phyloP scores from a whole-genome alignment of 2,797 vertebrate genomes.

The Tachyglossus aculeatus region DNA sequence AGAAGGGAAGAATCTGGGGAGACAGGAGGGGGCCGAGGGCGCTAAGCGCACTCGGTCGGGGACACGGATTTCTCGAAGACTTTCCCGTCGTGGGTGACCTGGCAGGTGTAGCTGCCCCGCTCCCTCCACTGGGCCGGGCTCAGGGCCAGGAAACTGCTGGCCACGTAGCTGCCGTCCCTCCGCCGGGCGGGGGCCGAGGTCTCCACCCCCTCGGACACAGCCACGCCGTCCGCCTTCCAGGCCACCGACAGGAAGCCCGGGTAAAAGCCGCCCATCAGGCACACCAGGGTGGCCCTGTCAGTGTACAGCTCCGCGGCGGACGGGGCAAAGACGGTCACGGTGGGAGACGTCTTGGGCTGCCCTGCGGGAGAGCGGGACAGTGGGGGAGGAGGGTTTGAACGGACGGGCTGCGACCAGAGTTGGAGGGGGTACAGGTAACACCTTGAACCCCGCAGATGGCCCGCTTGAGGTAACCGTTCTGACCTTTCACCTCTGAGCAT shows the following conservation, averaged over 20 bases:
- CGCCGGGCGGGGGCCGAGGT: slow-evolving; percentile 31
- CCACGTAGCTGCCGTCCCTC: slow-evolving; percentile 47
- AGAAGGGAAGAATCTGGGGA: too few relatives aligned
- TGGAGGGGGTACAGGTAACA: not conserved
- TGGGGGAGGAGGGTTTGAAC: too few relatives aligned
- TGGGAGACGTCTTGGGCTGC: slow-evolving; percentile 15
- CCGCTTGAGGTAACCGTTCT: not conserved
- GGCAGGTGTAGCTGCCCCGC: slow-evolving; percentile 11
- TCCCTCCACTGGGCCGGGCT: accelerated
- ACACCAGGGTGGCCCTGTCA: slow-evolving; percentile 43
- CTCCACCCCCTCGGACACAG: accelerated
- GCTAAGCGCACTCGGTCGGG: too few relatives aligned
- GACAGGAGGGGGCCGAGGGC: too few relatives aligned
- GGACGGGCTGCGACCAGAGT: too few relatives aligned
- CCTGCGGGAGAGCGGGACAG: not conserved
- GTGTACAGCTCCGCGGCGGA: slow-evolving; percentile 8
- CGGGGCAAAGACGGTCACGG: slow-evolving; percentile 45
- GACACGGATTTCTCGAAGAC: too few relatives aligned
- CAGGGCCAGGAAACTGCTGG: slow-evolving; percentile 65
- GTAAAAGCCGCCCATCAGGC: slow-evolving; percentile 45
- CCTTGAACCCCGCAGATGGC: too few relatives aligned
- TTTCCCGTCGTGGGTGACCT: slow-evolving; percentile 52
- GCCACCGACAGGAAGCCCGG: slow-evolving; percentile 23
- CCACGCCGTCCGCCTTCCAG: not conserved
- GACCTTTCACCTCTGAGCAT: too few relatives aligned